Evolutionary conservation across 2,888 invertebrate species (phyloP).

Genomic region (Thereva nobilitata): DNA sequence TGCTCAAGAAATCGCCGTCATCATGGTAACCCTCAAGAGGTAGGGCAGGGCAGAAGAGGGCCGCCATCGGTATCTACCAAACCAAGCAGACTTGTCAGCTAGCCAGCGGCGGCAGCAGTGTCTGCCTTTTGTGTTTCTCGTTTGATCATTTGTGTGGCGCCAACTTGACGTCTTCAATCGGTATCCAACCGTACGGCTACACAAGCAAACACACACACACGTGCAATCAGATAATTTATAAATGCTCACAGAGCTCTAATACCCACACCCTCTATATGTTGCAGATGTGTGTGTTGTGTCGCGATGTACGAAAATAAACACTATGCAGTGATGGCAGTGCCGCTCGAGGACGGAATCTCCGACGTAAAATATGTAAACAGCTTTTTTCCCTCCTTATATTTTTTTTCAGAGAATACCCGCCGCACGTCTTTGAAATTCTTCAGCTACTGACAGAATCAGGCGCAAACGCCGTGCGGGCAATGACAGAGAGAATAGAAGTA

Average conservation of each 20-base stretch:
- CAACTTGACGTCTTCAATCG: conserved; percentile 40
- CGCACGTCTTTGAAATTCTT: conserved; percentile 4
- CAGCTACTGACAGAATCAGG: no score
- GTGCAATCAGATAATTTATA: not conserved
- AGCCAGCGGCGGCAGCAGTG: conserved; percentile 18
- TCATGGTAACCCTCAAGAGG: conserved; percentile 35
- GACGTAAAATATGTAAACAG: conserved; percentile 40
- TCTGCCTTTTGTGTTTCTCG: conserved; percentile 16
- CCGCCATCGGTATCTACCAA: not conserved
- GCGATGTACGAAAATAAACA: conserved; percentile 35
- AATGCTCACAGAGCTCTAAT: not conserved
- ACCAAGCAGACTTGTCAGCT: conserved; percentile 7
- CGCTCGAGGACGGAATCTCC: conserved; percentile 40
- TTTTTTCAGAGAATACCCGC: not conserved
- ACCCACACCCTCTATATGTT: not conserved
- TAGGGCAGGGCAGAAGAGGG: not conserved
- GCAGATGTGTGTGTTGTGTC: conserved; percentile 31
- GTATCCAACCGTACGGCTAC: conserved; percentile 14
- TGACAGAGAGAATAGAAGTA: no score
- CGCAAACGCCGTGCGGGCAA: no score
- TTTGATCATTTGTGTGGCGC: conserved; percentile 41
- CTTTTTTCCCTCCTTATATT: conserved; percentile 15
- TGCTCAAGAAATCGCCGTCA: conserved; percentile 21
- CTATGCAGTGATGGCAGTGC: not conserved
- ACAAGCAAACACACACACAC: not conserved